A percentile compares a stretch with the other conserved stretches of the same genome.
These are phyloP conservation scores for Andrena praecox DNA, from an alignment of 2,888 invertebrate species.

Conservation along the genomic window DNA sequence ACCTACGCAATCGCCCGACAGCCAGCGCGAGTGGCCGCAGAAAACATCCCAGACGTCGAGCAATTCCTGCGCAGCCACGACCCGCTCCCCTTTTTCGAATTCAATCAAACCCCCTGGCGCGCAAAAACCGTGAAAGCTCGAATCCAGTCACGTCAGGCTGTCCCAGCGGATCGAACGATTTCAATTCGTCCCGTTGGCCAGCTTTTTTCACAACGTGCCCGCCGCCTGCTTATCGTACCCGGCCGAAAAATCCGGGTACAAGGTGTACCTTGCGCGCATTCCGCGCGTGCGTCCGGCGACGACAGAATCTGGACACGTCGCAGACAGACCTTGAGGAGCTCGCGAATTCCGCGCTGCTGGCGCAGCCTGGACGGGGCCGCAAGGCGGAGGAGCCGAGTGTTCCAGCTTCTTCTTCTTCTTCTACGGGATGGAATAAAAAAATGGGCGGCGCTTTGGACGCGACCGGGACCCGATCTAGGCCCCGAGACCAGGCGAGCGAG, in stretches of 20 bases:
- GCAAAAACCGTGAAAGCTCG: conserved; percentile 40
- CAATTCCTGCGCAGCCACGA: neutral
- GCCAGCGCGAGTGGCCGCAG: neutral
- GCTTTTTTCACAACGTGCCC: conserved; percentile 14
- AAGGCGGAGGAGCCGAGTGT: conserved; percentile 39
- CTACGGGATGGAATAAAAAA: conserved; percentile 79
- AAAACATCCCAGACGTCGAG: conserved; percentile 9
- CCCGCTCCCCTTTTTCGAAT: conserved; percentile 23
- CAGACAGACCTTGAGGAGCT: conserved; percentile 18
- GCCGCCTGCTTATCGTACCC: conserved; percentile 38
- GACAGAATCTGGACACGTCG: conserved; percentile 58
- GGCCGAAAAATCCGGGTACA: conserved; percentile 51
- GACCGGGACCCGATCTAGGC: conserved; percentile 73
- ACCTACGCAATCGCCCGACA: neutral
- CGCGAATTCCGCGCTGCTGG: conserved; percentile 67
- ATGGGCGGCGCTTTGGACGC: conserved; percentile 84
- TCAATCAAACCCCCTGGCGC: conserved; percentile 36
- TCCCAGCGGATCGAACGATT: conserved; percentile 54
- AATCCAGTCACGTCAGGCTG: conserved; percentile 53
- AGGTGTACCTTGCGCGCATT: conserved; percentile 62
- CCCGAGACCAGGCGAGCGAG: conserved; percentile 72
- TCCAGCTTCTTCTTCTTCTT: conserved; percentile 58
- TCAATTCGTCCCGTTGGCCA: conserved; percentile 47
- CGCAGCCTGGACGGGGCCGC: neutral
- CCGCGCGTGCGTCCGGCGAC: conserved; percentile 49